phyloP scores from a whole-genome alignment of 2,888 invertebrate genomes.

The Coremacera marginata region DNA sequence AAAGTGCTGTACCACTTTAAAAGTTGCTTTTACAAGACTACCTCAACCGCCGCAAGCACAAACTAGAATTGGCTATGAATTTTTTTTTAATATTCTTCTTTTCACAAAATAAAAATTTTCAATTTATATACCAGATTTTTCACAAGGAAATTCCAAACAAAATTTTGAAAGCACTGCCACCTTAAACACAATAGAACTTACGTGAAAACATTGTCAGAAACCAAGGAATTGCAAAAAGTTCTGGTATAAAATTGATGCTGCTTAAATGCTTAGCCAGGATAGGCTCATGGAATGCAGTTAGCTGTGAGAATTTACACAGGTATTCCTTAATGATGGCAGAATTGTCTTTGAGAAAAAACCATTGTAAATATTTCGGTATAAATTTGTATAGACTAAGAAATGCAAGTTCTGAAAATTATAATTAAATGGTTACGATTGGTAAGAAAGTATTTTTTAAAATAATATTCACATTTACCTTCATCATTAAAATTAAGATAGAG shows the following conservation, averaged over 20 bases:
- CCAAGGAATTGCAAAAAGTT: slow-evolving; percentile 99
- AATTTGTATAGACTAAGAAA: slow-evolving; percentile 95
- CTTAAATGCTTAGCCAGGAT: slow-evolving; percentile 90
- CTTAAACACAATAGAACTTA: slow-evolving; percentile 72
- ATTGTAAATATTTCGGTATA: slow-evolving; percentile 95
- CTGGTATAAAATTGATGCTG: slow-evolving; percentile 94
- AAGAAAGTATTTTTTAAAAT: background rate
- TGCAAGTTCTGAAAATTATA: slow-evolving; percentile 82
- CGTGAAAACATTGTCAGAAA: slow-evolving; percentile 99
- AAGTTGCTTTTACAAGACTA: no score
- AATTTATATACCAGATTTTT: no score
- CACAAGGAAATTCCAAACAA: no score
- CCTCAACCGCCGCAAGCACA: no score
- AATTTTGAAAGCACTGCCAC: no score
- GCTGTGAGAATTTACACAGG: slow-evolving; percentile 94
- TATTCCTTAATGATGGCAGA: slow-evolving; percentile 97
- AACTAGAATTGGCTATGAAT: no score
- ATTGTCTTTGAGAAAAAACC: slow-evolving; percentile 98
- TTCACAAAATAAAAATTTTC: no score
- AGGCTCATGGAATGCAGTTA: slow-evolving; percentile 96
- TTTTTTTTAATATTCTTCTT: no score
- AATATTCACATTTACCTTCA: slow-evolving; percentile 77
- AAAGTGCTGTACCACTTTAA: no score
- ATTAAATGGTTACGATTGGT: background rate
- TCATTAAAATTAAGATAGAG: slow-evolving; percentile 96